Evolutionary conservation across 2,888 invertebrate species (phyloP).

Genomic region (Muschampia plurimacula): DNA sequence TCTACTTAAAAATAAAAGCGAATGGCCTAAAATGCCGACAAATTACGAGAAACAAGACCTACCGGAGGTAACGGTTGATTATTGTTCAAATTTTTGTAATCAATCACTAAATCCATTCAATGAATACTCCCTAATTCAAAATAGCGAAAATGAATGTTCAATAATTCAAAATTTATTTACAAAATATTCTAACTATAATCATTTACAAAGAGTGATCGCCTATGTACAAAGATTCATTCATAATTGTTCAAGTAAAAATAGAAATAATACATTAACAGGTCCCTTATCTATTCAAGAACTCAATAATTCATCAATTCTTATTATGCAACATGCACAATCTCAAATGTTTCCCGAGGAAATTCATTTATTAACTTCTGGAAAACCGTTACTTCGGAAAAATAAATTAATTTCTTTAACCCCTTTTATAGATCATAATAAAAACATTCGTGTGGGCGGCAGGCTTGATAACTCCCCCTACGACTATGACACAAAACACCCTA

Average conservation of each 20-base stretch:
- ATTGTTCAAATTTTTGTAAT: constrained; percentile 4
- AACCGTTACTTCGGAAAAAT: constrained; percentile 11
- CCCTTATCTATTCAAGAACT: not conserved
- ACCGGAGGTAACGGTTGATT: not conserved
- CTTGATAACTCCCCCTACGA: constrained; percentile 41
- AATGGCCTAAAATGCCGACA: constrained; percentile 5
- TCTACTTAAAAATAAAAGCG: not conserved
- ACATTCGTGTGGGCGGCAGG: constrained; percentile 46
- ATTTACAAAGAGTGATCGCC: constrained; percentile 28
- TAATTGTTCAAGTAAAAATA: constrained; percentile 31
- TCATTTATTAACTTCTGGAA: constrained; percentile 1
- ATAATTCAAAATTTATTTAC: constrained; percentile 24
- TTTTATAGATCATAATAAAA: constrained; percentile 41
- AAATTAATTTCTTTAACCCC: constrained; percentile 37
- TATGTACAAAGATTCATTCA: constrained; percentile 36
- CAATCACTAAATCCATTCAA: not conserved
- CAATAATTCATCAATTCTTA: constrained; percentile 9
- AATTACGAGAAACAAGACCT: too few species aligned
- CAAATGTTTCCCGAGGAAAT: constrained; percentile 17
- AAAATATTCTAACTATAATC: constrained; percentile 21
- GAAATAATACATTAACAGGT: constrained; percentile 7
- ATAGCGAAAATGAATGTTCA: not conserved
- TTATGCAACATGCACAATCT: not conserved
- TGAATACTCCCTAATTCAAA: not conserved
- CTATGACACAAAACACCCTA: constrained; percentile 42